A percentile compares a stretch with the other conserved stretches of the same genome.
Conservation (phyloP, 2,113 vertebrate species). For the Lasiurus borealis region DNA sequence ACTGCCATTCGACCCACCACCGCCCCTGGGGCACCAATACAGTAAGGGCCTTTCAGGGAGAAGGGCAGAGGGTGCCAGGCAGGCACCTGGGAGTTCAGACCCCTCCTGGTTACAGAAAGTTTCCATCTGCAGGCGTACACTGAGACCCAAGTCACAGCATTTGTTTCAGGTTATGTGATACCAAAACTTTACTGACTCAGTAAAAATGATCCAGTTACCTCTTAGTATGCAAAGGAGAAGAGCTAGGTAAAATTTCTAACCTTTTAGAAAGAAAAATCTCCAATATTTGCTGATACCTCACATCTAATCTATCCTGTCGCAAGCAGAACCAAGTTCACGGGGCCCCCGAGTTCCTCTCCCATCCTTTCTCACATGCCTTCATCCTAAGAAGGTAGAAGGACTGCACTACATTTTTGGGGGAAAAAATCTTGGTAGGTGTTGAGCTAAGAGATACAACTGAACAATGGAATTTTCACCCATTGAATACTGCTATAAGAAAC, state of each 20-base stretch:
- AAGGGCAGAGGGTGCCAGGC: conserved; percentile 56
- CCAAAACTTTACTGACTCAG: conserved; percentile 53
- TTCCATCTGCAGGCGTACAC: conserved; percentile 29
- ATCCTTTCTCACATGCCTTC: not conserved
- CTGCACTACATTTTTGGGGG: not conserved
- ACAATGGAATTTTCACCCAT: not conserved
- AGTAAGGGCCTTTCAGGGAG: conserved; percentile 68
- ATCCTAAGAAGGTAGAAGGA: not conserved
- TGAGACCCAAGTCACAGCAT: conserved; percentile 31
- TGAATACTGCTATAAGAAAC: not conserved
- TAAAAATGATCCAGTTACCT: conserved; percentile 61
- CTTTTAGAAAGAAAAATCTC: conserved; percentile 37
- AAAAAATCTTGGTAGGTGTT: not conserved
- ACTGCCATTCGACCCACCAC: conserved; percentile 42
- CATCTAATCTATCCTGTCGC: not conserved
- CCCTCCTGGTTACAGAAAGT: conserved; percentile 10
- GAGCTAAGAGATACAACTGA: not conserved
- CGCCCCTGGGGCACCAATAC: not conserved
- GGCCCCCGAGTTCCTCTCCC: not conserved
- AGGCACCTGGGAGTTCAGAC: not conserved
- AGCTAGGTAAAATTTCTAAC: not conserved
- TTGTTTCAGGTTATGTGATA: conserved; percentile 68
- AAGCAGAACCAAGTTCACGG: not conserved
- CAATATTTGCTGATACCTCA: conserved; percentile 38
- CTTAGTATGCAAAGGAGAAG: not conserved